Conservation (phyloP, 1,140 invertebrate genomes). For the Lineus longissimus region DNA sequence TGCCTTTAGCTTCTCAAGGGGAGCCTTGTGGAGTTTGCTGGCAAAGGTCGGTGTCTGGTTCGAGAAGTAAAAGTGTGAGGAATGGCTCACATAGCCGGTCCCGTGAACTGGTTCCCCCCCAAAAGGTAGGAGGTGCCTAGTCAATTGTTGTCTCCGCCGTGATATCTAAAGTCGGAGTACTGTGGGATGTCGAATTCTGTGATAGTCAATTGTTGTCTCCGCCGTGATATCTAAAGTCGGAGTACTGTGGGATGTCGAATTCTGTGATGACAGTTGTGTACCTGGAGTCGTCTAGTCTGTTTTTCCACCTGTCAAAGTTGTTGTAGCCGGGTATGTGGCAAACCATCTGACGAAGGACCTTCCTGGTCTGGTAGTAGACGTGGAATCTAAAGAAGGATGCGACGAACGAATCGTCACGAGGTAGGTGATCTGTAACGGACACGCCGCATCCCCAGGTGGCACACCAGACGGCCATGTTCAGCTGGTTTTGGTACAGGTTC, state of each 20-base stretch:
- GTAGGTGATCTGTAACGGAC: background rate
- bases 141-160: background rate
- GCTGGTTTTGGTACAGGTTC: background rate
- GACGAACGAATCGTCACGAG: background rate
- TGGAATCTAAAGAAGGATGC: background rate
- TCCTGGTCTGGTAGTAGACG: slow-evolving; percentile 3
- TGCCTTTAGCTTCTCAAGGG: background rate
- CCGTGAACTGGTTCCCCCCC: no score
- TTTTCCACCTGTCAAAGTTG: background rate
- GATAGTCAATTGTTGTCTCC: background rate
- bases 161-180: background rate
- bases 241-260: background rate
- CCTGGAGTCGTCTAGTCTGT: background rate
- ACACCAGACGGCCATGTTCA: slow-evolving; percentile 1
- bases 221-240: slow-evolving; percentile 2
- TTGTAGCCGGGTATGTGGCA: background rate
- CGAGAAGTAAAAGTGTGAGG: no score
- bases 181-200: background rate
- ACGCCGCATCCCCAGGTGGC: background rate
- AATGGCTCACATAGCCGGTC: no score
- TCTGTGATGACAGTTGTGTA: background rate
- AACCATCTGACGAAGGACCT: background rate
- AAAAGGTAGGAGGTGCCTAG: background rate
- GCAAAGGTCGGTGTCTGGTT: no score
- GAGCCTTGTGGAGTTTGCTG: no score